Conservation (phyloP, 2,888 invertebrate genomes). For the Ceriagrion tenellum region DNA sequence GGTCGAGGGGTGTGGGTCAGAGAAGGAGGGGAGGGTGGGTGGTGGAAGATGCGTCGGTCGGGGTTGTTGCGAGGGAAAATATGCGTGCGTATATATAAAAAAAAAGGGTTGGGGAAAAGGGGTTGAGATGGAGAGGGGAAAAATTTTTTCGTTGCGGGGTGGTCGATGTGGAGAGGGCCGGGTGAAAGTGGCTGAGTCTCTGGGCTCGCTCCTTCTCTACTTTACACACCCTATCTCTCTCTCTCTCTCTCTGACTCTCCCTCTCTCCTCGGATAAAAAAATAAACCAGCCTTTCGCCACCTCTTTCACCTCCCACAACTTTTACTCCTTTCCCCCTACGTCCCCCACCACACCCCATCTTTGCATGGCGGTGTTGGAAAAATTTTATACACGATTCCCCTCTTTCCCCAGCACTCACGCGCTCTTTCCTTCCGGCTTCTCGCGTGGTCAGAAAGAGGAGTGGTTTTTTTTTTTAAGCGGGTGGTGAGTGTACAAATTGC, state of each 20-base stretch:
- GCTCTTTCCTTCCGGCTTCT: background rate
- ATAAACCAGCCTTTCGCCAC: background rate
- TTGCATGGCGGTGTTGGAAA: background rate
- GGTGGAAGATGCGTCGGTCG: background rate
- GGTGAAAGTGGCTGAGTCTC: conserved; percentile 28
- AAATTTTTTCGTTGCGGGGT: background rate
- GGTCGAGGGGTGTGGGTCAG: background rate
- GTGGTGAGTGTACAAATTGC: no score
- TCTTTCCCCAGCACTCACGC: background rate
- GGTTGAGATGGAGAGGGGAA: background rate
- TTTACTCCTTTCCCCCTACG: background rate
- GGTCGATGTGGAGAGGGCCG: background rate
- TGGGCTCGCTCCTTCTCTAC: background rate
- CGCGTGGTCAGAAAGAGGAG: background rate
- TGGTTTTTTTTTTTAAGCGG: background rate
- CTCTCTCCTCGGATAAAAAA: background rate
- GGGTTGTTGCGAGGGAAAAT: conserved; percentile 8
- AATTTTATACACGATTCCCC: background rate
- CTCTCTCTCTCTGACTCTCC: background rate
- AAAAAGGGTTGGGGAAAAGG: background rate
- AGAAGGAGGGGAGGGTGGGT: background rate
- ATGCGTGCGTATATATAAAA: background rate
- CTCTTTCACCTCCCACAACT: background rate
- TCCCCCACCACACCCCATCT: no score
- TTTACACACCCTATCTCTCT: no score